Evolutionary conservation across 2,888 invertebrate genomes (phyloP).

Genomic region (Syritta pipiens): DNA sequence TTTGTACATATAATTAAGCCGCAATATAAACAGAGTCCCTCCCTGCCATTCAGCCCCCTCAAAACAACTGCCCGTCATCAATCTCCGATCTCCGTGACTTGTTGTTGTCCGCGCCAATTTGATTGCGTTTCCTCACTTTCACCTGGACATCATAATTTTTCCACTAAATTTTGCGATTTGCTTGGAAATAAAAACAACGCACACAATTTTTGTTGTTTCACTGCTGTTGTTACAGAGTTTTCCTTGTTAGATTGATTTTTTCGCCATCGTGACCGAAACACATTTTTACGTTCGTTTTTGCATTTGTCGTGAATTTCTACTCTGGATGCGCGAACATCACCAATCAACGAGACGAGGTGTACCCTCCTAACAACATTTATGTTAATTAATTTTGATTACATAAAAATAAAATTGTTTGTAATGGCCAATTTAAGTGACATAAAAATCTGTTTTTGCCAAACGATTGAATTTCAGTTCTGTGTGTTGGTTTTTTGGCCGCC

Average conservation of each 20-base stretch:
- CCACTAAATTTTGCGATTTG: constrained; percentile 44
- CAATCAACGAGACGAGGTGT: constrained; percentile 46
- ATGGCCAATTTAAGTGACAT: constrained; percentile 66
- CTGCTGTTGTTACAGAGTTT: background rate
- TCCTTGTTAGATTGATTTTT: constrained; percentile 9
- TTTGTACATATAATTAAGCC: no score
- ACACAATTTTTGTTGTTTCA: constrained; percentile 20
- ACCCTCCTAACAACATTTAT: constrained; percentile 49
- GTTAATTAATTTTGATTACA: constrained; percentile 67
- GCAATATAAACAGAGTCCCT: no score
- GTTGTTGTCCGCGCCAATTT: constrained; percentile 40
- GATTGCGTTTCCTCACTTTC: constrained; percentile 64
- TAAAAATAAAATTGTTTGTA: constrained; percentile 63
- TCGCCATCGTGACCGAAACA: background rate
- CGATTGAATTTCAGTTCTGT: constrained; percentile 57
- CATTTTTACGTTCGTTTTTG: background rate
- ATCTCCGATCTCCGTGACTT: constrained; percentile 4
- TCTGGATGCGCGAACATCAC: constrained; percentile 56
- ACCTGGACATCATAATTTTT: constrained; percentile 64
- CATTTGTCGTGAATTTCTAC: constrained; percentile 4
- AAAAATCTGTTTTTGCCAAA: constrained; percentile 64
- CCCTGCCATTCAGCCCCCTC: no score
- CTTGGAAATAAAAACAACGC: no score
- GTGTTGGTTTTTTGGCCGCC: background rate
- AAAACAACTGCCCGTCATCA: constrained; percentile 33